phyloP scores from a whole-genome alignment of 2,888 invertebrate genomes.

The Selenia dentaria region DNA sequence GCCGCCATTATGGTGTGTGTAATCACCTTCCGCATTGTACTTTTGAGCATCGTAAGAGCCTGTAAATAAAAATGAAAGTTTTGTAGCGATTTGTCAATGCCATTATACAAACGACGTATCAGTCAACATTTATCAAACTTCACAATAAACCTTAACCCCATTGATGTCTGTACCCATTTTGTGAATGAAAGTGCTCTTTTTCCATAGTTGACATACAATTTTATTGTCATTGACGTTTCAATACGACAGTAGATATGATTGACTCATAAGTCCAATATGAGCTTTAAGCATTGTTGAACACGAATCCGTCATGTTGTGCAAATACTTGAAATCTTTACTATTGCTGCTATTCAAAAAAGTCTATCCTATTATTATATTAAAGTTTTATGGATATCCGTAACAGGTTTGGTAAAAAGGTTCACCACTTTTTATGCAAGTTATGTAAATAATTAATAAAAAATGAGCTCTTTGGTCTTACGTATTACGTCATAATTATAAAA shows the following conservation, averaged over 20 bases:
- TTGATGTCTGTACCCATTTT: slow-evolving; percentile 45
- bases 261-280: slow-evolving; percentile 22
- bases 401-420: background rate
- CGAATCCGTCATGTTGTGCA: slow-evolving; percentile 16
- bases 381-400: slow-evolving; percentile 3
- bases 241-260: slow-evolving; percentile 18
- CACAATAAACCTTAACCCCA: slow-evolving; percentile 54
- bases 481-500: slow-evolving; percentile 5
- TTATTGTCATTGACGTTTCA: slow-evolving; percentile 23
- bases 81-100: slow-evolving; percentile 66
- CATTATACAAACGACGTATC: slow-evolving; percentile 48
- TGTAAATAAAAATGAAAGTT: slow-evolving; percentile 81
- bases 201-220: slow-evolving; percentile 21
- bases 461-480: background rate
- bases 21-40: slow-evolving; percentile 70
- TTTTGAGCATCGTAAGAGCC: slow-evolving; percentile 75
- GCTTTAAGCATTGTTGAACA: slow-evolving; percentile 6
- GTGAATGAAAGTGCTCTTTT: slow-evolving; percentile 44
- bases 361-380: slow-evolving; percentile 8
- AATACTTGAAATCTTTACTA: background rate
- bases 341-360: background rate
- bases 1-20: slow-evolving; percentile 53
- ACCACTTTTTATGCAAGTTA: slow-evolving; percentile 14
- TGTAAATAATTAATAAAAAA: slow-evolving; percentile 11
- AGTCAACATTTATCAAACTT: slow-evolving; percentile 63